A percentile compares a stretch with the other conserved stretches of the same genome.
phyloP scores from a whole-genome alignment of 1,140 invertebrate genomes.

The Hyles euphorbiae region DNA sequence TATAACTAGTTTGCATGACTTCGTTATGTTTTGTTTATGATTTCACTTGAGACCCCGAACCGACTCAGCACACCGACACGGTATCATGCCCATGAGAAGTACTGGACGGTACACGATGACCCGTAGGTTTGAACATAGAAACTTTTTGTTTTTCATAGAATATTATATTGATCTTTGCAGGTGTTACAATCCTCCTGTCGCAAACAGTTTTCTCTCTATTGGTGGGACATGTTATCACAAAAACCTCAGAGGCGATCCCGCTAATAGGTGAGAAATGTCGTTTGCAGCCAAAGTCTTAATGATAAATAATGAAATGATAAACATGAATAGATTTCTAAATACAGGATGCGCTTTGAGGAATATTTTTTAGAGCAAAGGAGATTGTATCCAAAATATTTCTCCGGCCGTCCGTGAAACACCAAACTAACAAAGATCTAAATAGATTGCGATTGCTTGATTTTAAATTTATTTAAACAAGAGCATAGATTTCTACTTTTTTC shows the following conservation, averaged over 20 bases:
- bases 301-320: constrained; percentile 37
- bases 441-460: constrained; percentile 50
- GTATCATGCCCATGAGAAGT: constrained; percentile 22
- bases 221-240: constrained; percentile 97
- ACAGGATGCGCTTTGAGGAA: constrained; percentile 43
- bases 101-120: constrained; percentile 21
- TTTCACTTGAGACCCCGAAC: constrained; percentile 65
- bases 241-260: constrained; percentile 97
- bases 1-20: constrained; percentile 55
- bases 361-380: constrained; percentile 21
- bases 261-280: constrained; percentile 89
- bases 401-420: constrained; percentile 42
- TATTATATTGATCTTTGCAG: constrained; percentile 83
- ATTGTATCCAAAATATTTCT: constrained; percentile 40
- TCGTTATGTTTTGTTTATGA: constrained; percentile 61
- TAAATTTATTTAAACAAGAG: constrained; percentile 32
- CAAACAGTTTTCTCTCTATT: constrained; percentile 99
- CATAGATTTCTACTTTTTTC: constrained; percentile 45
- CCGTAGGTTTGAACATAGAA: constrained; percentile 39
- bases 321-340: constrained; percentile 28
- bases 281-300: constrained; percentile 25
- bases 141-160: constrained; percentile 52
- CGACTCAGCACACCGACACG: constrained; percentile 64
- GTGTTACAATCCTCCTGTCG: constrained; percentile 99
- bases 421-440: constrained; percentile 47